Evolutionary conservation across 2,797 vertebrate genomes (phyloP).

Genomic region (Urophycis tenuis): DNA sequence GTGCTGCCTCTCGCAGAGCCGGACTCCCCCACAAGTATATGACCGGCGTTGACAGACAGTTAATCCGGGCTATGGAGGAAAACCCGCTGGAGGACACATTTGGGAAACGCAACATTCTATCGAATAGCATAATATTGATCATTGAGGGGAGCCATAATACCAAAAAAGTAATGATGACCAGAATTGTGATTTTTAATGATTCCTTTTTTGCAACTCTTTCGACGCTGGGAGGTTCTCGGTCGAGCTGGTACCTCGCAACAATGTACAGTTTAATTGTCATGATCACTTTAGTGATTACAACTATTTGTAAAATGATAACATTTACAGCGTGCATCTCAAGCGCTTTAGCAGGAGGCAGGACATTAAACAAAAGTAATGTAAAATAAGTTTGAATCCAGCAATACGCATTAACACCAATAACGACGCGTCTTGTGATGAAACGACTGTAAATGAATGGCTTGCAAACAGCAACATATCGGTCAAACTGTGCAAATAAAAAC

Average conservation of each 20-base stretch:
- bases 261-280: conserved; percentile 56
- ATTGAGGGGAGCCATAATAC: too few species aligned
- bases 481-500: conserved; percentile 60
- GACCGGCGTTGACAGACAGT: neutral
- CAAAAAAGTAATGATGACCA: too few species aligned
- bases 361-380: conserved; percentile 25
- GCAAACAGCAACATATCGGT: conserved; percentile 51
- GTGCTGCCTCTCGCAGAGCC: too few species aligned
- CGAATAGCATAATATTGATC: too few species aligned
- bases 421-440: conserved; percentile 43
- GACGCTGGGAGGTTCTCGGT: too few species aligned
- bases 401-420: conserved; percentile 51
- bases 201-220: too few species aligned
- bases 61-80: too few species aligned
- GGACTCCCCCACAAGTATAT: too few species aligned
- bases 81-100: too few species aligned
- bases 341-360: conserved; percentile 38
- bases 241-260: conserved; percentile 30
- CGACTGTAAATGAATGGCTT: conserved; percentile 48
- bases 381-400: conserved; percentile 58
- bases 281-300: conserved; percentile 49
- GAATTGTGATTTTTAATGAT: too few species aligned
- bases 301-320: conserved; percentile 34
- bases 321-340: conserved; percentile 38
- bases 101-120: too few species aligned